Base-by-base conservation (phyloP, 2,113 vertebrate genomes). In the Zosterops hypoxanthus region DNA sequence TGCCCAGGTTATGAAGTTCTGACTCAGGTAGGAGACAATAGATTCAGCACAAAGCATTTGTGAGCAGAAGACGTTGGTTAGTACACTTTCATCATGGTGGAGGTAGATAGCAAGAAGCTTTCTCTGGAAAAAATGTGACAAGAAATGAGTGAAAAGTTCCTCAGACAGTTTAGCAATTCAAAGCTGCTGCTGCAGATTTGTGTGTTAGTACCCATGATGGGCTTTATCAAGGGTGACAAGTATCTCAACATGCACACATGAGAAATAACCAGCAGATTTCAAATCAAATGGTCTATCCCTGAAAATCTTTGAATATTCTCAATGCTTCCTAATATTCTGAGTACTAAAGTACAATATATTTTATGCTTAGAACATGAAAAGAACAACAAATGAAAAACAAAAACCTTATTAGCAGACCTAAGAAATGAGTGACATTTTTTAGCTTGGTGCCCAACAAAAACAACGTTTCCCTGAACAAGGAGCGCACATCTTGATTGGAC, bases 71-170 rank as follows among this genome's bases (percentile, higher is more conserved):
- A 99, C 99, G 12, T 99, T 99, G 97, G 99, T 98, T 97, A 99
- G 98, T 92, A 99, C 99, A 92, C 99, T 99, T 98, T 99, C 99
- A 93, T 99, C 99, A 5, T 99, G 99, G 98, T 99, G 99, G 98
- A 99, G 99, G 99, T 99, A 99, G 99, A 99, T 99, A 97, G 99
- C 99, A 97, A 99, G 98, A 95, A 99, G 99, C 98, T 99, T 99
- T 98, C 99, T 99, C 99, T 99, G 98, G 98, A 68, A 97, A 97
- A 97, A 78, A 97, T 42, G 96, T 2, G 12, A 96, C 42, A 89
- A 94, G 96, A 96, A 25, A 80, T 86, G 31, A 94, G 69, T 82
- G 71, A 88, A 87, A 86, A 92, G 18, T 52, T 92, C n/a, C 28
- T 85, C 11, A 56, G 19, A 6, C 15, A 70, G 6, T 33, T 60